Evolutionary conservation across 2,888 invertebrate species (phyloP).

Genomic region (Leptinotarsa peninsularis): DNA sequence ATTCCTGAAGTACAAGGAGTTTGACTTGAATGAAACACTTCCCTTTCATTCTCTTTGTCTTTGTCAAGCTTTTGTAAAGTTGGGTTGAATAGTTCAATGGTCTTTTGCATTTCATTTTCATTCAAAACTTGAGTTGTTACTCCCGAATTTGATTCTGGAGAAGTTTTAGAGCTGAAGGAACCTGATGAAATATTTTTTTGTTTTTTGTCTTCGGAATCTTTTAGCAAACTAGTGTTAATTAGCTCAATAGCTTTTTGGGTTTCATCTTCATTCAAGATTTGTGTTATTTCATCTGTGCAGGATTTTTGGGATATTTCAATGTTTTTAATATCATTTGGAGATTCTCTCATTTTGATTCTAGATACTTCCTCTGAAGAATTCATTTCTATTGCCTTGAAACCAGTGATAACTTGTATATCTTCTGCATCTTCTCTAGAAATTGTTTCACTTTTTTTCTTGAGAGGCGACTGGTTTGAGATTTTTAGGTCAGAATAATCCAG

Average conservation of each 20-base stretch:
- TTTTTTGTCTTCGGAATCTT: background rate
- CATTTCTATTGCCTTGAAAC: background rate
- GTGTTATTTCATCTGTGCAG: background rate
- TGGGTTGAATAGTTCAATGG: constrained; percentile 17
- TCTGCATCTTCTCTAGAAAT: background rate
- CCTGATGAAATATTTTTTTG: background rate
- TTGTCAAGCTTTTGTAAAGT: background rate
- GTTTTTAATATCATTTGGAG: background rate
- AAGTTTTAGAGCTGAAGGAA: background rate
- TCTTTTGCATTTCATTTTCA: constrained; percentile 14
- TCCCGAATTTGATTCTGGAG: background rate
- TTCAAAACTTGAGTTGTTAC: constrained; percentile 9
- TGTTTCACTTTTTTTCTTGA: background rate
- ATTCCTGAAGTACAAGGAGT: constrained; percentile 31
- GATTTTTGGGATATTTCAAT: background rate
- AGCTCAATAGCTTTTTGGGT: background rate
- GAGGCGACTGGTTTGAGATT: background rate
- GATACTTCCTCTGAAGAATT: background rate
- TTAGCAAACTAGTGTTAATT: background rate
- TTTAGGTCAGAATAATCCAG: constrained; percentile 10
- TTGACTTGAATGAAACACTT: constrained; percentile 32
- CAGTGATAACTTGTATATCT: background rate
- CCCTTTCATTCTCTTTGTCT: constrained; percentile 3
- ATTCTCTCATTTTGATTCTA: background rate
- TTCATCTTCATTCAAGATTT: constrained; percentile 13